Conservation (phyloP, 2,888 invertebrate species). For the Noctua janthina region DNA sequence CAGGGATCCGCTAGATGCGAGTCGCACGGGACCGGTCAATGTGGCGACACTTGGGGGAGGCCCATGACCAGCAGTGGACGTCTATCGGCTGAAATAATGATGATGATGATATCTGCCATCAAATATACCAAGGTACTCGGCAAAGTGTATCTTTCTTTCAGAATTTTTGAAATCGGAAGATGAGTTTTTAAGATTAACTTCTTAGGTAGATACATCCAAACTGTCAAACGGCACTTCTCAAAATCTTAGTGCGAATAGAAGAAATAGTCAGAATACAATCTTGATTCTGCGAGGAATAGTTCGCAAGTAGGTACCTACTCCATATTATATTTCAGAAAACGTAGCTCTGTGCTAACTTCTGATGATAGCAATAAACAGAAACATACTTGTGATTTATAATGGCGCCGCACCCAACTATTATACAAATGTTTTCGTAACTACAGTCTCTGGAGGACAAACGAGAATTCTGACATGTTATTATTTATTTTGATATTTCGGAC, state of each 20-base stretch:
- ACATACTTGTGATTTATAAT: slow-evolving; percentile 45
- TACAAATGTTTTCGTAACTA: slow-evolving; percentile 37
- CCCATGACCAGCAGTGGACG: too few relatives aligned
- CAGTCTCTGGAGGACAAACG: slow-evolving; percentile 29
- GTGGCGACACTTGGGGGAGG: too few relatives aligned
- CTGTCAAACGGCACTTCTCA: not conserved
- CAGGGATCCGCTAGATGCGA: too few relatives aligned
- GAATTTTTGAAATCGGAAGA: not conserved
- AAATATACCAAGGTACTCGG: not conserved
- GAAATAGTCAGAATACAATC: too few relatives aligned
- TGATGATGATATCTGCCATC: not conserved
- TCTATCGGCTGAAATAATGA: too few relatives aligned
- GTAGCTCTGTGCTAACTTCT: slow-evolving; percentile 11
- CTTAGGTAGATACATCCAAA: not conserved
- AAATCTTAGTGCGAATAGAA: not conserved
- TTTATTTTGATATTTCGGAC: slow-evolving; percentile 43
- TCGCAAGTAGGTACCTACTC: too few relatives aligned
- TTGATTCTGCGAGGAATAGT: too few relatives aligned
- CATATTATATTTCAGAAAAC: not conserved
- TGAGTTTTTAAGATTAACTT: not conserved
- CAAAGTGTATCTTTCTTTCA: not conserved
- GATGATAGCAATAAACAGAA: slow-evolving; percentile 31
- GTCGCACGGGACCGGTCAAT: too few relatives aligned
- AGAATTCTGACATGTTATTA: slow-evolving; percentile 28
- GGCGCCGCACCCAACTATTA: slow-evolving; percentile 23